Base-by-base conservation (phyloP, 2,888 invertebrate genomes). In the Celastrina argiolus region DNA sequence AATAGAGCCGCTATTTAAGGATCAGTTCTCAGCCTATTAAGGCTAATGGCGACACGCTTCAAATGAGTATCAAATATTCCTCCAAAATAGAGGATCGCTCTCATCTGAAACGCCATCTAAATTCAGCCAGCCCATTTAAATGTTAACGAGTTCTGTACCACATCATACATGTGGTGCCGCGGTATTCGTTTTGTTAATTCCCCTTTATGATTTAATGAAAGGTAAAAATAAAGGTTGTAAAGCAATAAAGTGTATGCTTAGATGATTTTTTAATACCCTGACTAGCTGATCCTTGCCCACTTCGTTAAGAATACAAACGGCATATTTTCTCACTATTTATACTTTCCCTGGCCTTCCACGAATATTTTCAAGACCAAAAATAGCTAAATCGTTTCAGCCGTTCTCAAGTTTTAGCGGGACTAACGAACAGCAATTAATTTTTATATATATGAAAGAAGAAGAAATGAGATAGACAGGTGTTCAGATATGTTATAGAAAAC, bases 81-180 rank as follows among this genome's bases (percentile, higher is more conserved):
- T 39, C 63, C 63, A 41, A 63, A 65, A 67, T 65, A 61, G 58
- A 64, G 65, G 63, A 63, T 39, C 45, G 65, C 41, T 63, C 63
- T 65, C 65, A 65, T 68, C 56, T 65, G 31, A 56, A 59, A 39
- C 28, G 42, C 63, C 63, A 65, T 68, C 67, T 65, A 65, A 65
- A 65, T 65, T 65, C 63, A 56, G 64, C 56, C 22, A 18, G 56
- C 18, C 41, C 63, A 56, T 67, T 64, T 64, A 18, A 64, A 67
- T 64, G 63, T 58, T 67, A 67, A 67, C 66, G 66, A 67, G 64
- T 56, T 41, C 64, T 63, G 63, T 64, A 61, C 61, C 61, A 61
- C 61, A 61, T 61, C 61, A 61, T 61, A 61, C 61, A 22, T 61
- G 61, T 18, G 39, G 18, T 22, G 39, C 63, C 56, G 31, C 56